Evolutionary conservation across 2,797 vertebrate species (phyloP).

Genomic region (Melopsittacus undulatus): DNA sequence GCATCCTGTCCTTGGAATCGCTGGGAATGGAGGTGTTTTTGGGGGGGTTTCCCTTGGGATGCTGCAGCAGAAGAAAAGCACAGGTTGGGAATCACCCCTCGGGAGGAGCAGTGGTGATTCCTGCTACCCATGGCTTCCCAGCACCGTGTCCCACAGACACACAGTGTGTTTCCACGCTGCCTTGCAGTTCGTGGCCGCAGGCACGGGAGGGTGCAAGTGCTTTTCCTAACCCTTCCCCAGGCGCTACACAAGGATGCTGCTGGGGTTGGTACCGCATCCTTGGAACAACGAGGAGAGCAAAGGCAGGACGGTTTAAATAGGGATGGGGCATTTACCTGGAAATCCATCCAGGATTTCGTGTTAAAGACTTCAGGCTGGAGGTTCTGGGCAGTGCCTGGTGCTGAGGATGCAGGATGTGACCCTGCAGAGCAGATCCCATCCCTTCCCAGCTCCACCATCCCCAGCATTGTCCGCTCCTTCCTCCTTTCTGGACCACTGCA

Average conservation of each 20-base stretch:
- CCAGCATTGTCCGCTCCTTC: accelerated
- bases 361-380: not conserved
- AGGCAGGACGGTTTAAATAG: not conserved
- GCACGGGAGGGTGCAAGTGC: constrained; percentile 55
- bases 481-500: not conserved
- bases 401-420: not conserved
- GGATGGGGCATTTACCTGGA: not conserved
- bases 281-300: not conserved
- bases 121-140: not conserved
- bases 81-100: accelerated
- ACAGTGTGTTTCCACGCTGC: not conserved
- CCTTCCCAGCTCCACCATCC: not conserved
- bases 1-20: accelerated
- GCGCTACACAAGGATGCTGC: not conserved
- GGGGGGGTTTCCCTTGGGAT: not conserved
- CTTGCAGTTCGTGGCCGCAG: constrained; percentile 2
- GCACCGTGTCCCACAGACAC: not conserved
- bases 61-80: not conserved
- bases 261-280: not conserved
- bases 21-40: not conserved
- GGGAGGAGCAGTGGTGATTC: not conserved
- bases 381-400: not conserved
- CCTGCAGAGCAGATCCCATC: not conserved
- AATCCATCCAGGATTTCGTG: not conserved
- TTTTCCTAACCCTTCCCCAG: not conserved